These are phyloP conservation scores for Tretioscincus oriximinensis DNA, from an alignment of 2,113 vertebrate genomes.

Conservation along the genomic window DNA sequence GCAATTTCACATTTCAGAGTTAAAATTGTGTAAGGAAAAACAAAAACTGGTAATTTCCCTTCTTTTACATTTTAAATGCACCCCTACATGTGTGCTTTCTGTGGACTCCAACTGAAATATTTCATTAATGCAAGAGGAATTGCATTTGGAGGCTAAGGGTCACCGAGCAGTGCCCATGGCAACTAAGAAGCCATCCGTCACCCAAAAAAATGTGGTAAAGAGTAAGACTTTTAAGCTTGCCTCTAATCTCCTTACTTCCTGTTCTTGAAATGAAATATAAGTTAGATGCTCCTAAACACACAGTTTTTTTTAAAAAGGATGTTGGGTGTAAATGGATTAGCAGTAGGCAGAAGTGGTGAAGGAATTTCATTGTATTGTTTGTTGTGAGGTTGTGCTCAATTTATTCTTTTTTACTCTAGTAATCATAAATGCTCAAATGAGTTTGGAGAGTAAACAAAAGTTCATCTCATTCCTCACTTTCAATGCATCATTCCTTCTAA, in stretches of 20 bases:
- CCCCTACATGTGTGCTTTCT: slow-evolving; percentile 62
- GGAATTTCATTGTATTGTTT: slow-evolving; percentile 76
- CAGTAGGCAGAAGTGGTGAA: slow-evolving; percentile 68
- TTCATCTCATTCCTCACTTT: slow-evolving; percentile 35
- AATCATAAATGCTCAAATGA: slow-evolving; percentile 59
- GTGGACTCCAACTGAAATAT: slow-evolving; percentile 68
- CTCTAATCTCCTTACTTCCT: slow-evolving; percentile 80
- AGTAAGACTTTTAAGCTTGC: slow-evolving; percentile 80
- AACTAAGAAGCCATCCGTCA: slow-evolving; percentile 74
- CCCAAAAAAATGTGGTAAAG: slow-evolving; percentile 71
- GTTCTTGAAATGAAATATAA: slow-evolving; percentile 80
- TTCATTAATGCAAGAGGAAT: slow-evolving; percentile 67
- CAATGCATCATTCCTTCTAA: slow-evolving; percentile 50
- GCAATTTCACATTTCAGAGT: slow-evolving; percentile 47
- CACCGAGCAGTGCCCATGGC: slow-evolving; percentile 71
- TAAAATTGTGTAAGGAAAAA: slow-evolving; percentile 37
- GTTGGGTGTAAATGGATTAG: slow-evolving; percentile 73
- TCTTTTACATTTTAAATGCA: slow-evolving; percentile 54
- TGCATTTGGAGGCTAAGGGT: slow-evolving; percentile 62
- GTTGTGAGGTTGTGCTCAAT: slow-evolving; percentile 65
- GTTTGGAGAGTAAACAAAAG: slow-evolving; percentile 55
- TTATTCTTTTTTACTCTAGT: slow-evolving; percentile 60
- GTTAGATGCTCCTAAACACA: slow-evolving; percentile 66
- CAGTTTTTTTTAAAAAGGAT: slow-evolving; percentile 76
- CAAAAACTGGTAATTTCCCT: slow-evolving; percentile 48